Evolutionary conservation across 1,140 invertebrate species (phyloP).

Genomic region (Streblospio benedicti): DNA sequence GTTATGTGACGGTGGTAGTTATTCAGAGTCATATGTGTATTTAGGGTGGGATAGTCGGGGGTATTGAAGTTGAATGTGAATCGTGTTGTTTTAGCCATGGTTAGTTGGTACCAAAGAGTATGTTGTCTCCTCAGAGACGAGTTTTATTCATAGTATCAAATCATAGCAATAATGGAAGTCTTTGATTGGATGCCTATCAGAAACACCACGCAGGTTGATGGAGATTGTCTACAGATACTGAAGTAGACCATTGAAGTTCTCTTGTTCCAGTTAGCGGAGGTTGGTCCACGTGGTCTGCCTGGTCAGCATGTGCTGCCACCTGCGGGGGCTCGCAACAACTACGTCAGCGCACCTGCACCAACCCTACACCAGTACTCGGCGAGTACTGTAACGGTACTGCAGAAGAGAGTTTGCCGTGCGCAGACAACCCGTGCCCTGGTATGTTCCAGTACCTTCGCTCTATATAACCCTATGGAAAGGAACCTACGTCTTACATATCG

Average conservation of each 20-base stretch:
- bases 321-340: conserved; percentile 13
- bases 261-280: conserved; percentile 14
- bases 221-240: background rate
- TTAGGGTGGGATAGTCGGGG: too few relatives aligned
- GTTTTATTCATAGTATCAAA: background rate
- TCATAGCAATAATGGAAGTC: background rate
- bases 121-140: background rate
- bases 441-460: too few relatives aligned
- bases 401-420: too few relatives aligned
- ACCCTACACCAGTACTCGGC: background rate
- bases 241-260: background rate
- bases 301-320: conserved; percentile 11
- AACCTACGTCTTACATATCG: background rate
- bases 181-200: background rate
- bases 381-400: background rate
- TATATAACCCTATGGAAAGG: background rate
- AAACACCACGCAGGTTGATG: background rate
- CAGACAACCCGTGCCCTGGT: too few relatives aligned
- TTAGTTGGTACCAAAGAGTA: background rate
- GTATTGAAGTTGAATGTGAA: too few relatives aligned
- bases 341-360: background rate
- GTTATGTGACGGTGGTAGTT: background rate
- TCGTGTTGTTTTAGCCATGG: background rate
- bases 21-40: too few relatives aligned
- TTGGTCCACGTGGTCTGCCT: conserved; percentile 13